A percentile compares a stretch with the other conserved stretches of the same genome.
Evolutionary conservation across 1,140 invertebrate genomes (phyloP).

Genomic region (Temnothorax longispinosus): DNA sequence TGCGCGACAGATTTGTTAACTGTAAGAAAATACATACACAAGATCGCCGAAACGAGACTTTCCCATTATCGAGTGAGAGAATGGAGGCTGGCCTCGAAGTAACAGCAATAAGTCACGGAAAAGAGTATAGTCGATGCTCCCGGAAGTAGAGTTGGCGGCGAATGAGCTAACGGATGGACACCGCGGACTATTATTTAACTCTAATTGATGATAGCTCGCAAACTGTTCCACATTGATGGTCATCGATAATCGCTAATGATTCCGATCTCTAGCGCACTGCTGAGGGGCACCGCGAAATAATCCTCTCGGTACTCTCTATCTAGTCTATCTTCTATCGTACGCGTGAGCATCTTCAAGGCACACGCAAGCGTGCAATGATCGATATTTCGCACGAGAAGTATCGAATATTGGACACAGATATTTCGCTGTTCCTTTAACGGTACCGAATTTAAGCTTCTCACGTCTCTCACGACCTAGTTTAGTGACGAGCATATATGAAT

Average conservation of each 20-base stretch:
- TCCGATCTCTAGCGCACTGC: constrained; percentile 51
- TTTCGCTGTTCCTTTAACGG: constrained; percentile 43
- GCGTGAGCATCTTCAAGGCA: not conserved
- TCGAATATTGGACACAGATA: constrained; percentile 40
- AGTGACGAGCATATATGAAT: not conserved
- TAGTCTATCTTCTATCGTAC: not conserved
- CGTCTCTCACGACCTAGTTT: constrained; percentile 35
- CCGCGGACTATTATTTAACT: constrained; percentile 68
- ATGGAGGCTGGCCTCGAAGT: constrained; percentile 18
- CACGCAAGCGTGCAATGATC: constrained; percentile 31
- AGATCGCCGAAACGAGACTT: constrained; percentile 45
- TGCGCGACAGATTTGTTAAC: not conserved
- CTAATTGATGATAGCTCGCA: constrained; percentile 70
- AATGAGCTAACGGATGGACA: constrained; percentile 64
- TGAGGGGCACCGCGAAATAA: constrained; percentile 53
- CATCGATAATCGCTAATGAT: constrained; percentile 75
- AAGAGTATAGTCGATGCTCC: constrained; percentile 63
- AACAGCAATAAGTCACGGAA: constrained; percentile 56
- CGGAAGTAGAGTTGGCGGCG: constrained; percentile 56
- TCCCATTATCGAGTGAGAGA: constrained; percentile 44
- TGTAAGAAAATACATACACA: not conserved
- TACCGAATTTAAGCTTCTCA: constrained; percentile 44
- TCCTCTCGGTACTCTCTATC: not conserved
- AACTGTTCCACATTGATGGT: constrained; percentile 69
- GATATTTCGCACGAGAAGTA: constrained; percentile 21